Percentiles rank a stretch among this genome's conserved stretches.
Conservation (phyloP, 2,113 vertebrate genomes). For the Dasypus novemcinctus region DNA sequence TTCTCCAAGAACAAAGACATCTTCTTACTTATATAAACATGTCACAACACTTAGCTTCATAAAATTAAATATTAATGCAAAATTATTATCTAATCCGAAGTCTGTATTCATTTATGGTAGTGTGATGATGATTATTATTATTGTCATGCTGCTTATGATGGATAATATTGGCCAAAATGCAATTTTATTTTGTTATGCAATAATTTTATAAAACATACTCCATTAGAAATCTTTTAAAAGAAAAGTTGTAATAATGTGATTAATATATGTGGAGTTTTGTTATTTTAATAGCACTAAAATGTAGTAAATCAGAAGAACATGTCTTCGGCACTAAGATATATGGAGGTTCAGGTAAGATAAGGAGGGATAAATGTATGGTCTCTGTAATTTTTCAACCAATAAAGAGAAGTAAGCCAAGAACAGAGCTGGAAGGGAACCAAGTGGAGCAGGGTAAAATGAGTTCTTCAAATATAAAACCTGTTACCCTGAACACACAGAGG, state of each 20-base stretch:
- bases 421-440: slow-evolving; percentile 33
- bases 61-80: too few species aligned
- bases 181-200: slow-evolving; percentile 43
- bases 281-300: slow-evolving; percentile 28
- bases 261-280: slow-evolving; percentile 19
- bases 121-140: background rate
- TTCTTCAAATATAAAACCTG: background rate
- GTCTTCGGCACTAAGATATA: slow-evolving; percentile 27
- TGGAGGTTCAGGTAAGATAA: slow-evolving; percentile 41
- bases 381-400: slow-evolving; percentile 9
- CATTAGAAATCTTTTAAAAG: background rate
- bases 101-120: too few species aligned
- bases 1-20: too few species aligned
- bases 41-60: too few species aligned
- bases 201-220: slow-evolving; percentile 34
- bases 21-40: too few species aligned
- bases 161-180: background rate
- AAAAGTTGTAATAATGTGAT: slow-evolving; percentile 1
- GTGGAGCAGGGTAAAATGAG: background rate
- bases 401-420: slow-evolving; percentile 19
- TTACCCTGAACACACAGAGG: background rate
- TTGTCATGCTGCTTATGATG: background rate
- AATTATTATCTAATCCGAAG: too few species aligned
- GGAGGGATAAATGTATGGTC: slow-evolving; percentile 10
- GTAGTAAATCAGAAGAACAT: slow-evolving; percentile 33